These are phyloP conservation scores for Coenobita brevimanus DNA, from an alignment of 1,140 invertebrate genomes.

Conservation along the genomic window DNA sequence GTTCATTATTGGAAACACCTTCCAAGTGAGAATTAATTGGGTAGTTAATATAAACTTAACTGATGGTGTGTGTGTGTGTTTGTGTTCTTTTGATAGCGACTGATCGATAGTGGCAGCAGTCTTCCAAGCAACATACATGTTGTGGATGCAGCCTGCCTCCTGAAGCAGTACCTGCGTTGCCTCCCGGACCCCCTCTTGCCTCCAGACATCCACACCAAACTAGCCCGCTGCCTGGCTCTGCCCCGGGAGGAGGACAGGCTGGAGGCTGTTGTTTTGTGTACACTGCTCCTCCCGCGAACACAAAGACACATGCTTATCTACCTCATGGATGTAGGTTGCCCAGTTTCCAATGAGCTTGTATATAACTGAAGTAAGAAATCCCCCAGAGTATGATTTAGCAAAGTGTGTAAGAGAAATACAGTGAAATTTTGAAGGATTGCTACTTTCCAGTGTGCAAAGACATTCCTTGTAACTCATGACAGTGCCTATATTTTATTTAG, in stretches of 20 bases:
- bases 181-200: conserved; percentile 88
- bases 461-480: no score
- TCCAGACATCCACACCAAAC: conserved; percentile 81
- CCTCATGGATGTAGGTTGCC: conserved; percentile 62
- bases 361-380: no score
- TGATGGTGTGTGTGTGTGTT: conserved; percentile 21
- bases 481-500: no score
- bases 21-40: no score
- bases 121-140: conserved; percentile 75
- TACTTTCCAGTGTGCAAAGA: no score
- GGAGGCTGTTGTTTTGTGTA: conserved; percentile 45
- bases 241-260: conserved; percentile 20
- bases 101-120: conserved; percentile 72
- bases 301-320: conserved; percentile 58
- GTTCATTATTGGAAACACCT: no score
- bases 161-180: conserved; percentile 87
- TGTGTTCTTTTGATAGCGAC: conserved; percentile 71
- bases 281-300: conserved; percentile 44
- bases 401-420: no score
- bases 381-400: no score
- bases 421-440: no score
- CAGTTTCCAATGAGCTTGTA: no score
- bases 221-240: conserved; percentile 75
- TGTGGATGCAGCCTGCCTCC: conserved; percentile 86
- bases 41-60: no score